Evolutionary conservation across 2,888 invertebrate species (phyloP).

Genomic region (Lamproptera curius): DNA sequence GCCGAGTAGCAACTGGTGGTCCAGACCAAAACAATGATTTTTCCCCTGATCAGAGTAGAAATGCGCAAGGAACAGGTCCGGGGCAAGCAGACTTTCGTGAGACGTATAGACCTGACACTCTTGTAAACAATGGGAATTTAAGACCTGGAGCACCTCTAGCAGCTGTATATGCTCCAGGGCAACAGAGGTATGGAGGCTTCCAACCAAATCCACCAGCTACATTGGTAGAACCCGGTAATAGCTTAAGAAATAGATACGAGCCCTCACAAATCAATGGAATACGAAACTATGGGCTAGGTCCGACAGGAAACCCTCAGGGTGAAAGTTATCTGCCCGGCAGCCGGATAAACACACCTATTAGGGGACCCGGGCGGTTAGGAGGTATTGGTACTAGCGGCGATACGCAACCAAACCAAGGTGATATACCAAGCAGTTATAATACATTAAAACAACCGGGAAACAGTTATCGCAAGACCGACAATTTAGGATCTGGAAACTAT

Average conservation of each 20-base stretch:
- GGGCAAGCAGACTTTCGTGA: slow-evolving; percentile 4
- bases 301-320: background rate
- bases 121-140: background rate
- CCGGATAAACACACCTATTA: background rate
- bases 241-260: slow-evolving; percentile 1
- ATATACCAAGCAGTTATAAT: slow-evolving; percentile 4
- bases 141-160: background rate
- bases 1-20: slow-evolving; percentile 1
- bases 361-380: background rate
- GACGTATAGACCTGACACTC: background rate
- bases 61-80: slow-evolving; percentile 26
- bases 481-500: background rate
- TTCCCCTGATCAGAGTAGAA: slow-evolving; percentile 25
- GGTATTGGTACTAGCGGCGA: background rate
- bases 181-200: slow-evolving; percentile 20
- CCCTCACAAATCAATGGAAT: slow-evolving; percentile 6
- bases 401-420: slow-evolving; percentile 1
- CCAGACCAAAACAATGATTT: slow-evolving; percentile 8
- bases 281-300: slow-evolving; percentile 14
- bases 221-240: slow-evolving; percentile 2
- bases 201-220: slow-evolving; percentile 9
- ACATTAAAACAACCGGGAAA: background rate
- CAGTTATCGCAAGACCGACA: slow-evolving; percentile 1
- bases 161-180: slow-evolving; percentile 3
- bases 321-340: slow-evolving; percentile 12